Evolutionary conservation across 2,888 invertebrate genomes (phyloP).

Genomic region (Spialia ferax): DNA sequence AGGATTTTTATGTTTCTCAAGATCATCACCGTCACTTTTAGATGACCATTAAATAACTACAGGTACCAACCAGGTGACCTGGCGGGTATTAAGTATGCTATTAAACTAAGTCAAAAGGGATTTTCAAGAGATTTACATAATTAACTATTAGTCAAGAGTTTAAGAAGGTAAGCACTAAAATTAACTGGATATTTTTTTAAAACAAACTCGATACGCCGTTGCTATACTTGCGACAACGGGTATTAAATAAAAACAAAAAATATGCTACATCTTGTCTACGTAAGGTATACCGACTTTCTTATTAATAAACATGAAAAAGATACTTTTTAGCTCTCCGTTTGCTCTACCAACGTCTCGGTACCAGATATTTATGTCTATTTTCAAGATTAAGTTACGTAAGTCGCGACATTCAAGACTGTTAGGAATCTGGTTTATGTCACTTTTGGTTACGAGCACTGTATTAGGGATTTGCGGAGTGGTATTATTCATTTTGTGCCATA

Average conservation of each 20-base stretch:
- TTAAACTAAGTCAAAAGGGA: too few species aligned
- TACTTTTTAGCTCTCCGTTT: slow-evolving; percentile 24
- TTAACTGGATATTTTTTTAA: background rate
- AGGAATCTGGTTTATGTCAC: slow-evolving; percentile 30
- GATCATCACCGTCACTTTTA: too few species aligned
- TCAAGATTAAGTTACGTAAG: slow-evolving; percentile 34
- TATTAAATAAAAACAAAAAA: background rate
- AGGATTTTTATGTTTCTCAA: slow-evolving; percentile 18
- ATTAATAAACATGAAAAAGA: slow-evolving; percentile 35
- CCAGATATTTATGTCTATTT: slow-evolving; percentile 33
- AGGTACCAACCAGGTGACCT: too few species aligned
- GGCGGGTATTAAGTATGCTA: too few species aligned
- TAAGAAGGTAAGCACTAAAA: too few species aligned
- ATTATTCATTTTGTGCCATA: slow-evolving; percentile 24
- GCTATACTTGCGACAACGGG: slow-evolving; percentile 1
- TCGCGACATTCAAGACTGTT: slow-evolving; percentile 24
- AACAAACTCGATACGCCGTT: background rate
- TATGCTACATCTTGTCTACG: background rate
- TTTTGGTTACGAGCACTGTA: slow-evolving; percentile 27
- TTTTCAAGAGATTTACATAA: too few species aligned
- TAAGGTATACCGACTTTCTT: slow-evolving; percentile 10
- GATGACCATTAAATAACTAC: too few species aligned
- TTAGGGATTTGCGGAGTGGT: slow-evolving; percentile 20
- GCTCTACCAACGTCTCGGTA: slow-evolving; percentile 21
- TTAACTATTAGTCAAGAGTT: too few species aligned